A percentile compares a stretch with the other conserved stretches of the same genome.
Evolutionary conservation across 2,797 vertebrate genomes (phyloP).

Genomic region (Coranthus polyacanthus): DNA sequence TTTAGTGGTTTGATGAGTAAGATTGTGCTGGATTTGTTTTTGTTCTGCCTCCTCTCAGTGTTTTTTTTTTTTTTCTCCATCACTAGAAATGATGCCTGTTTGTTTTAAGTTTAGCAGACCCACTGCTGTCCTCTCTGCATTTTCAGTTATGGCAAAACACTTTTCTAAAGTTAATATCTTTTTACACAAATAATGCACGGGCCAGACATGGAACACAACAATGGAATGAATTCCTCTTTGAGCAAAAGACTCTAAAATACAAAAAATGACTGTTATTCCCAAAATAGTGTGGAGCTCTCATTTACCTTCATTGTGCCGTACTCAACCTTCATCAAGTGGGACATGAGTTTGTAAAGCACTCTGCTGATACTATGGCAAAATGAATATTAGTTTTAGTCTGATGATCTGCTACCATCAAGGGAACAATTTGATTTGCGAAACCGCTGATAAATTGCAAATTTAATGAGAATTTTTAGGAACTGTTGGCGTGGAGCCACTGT

Average conservation of each 20-base stretch:
- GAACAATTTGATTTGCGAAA: slow-evolving; percentile 39
- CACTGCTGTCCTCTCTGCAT: slow-evolving; percentile 43
- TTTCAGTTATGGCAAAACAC: slow-evolving; percentile 38
- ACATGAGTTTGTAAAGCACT: slow-evolving; percentile 30
- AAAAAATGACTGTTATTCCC: slow-evolving; percentile 20
- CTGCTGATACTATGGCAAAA: slow-evolving; percentile 20
- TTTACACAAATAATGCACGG: slow-evolving; percentile 44
- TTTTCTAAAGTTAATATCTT: slow-evolving; percentile 43
- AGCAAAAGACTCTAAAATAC: slow-evolving; percentile 37
- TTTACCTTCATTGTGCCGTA: slow-evolving; percentile 8
- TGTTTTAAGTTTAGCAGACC: slow-evolving; percentile 48
- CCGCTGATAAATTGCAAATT: slow-evolving; percentile 19
- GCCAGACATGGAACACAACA: slow-evolving; percentile 26
- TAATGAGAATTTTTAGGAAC: slow-evolving; percentile 37
- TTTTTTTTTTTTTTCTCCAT: neutral
- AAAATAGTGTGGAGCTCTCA: slow-evolving; percentile 20
- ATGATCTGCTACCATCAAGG: slow-evolving; percentile 30
- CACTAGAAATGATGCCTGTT: slow-evolving; percentile 45
- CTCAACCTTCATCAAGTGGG: slow-evolving; percentile 27
- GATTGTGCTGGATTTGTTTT: slow-evolving; percentile 74
- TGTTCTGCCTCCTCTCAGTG: slow-evolving; percentile 35
- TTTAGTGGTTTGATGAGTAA: slow-evolving; percentile 76
- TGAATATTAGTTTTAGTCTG: slow-evolving; percentile 43
- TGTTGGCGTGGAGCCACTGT: slow-evolving; percentile 6
- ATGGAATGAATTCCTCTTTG: slow-evolving; percentile 19